Evolutionary conservation across 1,140 invertebrate genomes (phyloP).

Genomic region (Heliconius hermathena): DNA sequence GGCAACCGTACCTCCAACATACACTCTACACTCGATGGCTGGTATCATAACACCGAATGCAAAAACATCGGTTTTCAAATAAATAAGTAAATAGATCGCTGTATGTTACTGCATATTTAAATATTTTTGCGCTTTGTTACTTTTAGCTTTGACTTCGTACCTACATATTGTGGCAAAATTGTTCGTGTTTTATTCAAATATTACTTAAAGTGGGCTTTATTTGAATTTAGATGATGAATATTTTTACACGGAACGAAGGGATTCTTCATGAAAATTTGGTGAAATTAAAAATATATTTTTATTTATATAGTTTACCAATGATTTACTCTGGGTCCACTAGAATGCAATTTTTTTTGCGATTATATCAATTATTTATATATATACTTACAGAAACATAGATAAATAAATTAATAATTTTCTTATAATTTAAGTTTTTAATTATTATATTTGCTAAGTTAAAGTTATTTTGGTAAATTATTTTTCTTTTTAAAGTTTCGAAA

Average conservation of each 20-base stretch:
- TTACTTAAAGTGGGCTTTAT: not conserved
- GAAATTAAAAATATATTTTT: not conserved
- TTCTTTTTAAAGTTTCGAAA: not conserved
- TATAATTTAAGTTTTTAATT: too few relatives aligned
- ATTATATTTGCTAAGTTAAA: too few relatives aligned
- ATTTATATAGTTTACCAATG: not conserved
- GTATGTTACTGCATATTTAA: constrained; percentile 12
- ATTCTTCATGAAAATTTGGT: not conserved
- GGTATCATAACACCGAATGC: not conserved
- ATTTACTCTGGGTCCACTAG: too few relatives aligned
- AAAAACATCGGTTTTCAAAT: constrained; percentile 13
- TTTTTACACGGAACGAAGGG: not conserved
- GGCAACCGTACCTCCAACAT: not conserved
- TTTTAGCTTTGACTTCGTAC: not conserved
- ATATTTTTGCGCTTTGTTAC: not conserved
- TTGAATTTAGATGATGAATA: constrained; percentile 7
- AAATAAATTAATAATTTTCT: too few relatives aligned
- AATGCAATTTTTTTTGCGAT: too few relatives aligned
- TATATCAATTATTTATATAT: too few relatives aligned
- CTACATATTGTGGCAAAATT: not conserved
- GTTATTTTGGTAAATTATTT: not conserved
- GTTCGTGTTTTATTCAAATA: constrained; percentile 11
- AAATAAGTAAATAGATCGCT: constrained; percentile 5
- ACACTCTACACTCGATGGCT: not conserved
- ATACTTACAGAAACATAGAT: too few relatives aligned